Base-by-base conservation (phyloP, 2,113 vertebrate species). In the Grammomys dolichurus region DNA sequence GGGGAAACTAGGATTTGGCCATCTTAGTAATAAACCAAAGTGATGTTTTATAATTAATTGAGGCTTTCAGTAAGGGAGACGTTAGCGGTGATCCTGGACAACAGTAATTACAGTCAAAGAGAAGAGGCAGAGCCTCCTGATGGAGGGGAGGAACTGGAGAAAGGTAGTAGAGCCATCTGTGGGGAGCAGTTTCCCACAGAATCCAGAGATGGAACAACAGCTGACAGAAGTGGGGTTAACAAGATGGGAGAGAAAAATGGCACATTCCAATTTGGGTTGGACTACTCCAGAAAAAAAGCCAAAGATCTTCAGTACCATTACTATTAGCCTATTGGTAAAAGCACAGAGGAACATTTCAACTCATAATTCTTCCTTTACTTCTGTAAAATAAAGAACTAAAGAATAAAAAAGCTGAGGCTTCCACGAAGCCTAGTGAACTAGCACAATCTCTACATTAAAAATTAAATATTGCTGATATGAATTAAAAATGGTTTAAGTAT, bases 381-480 rank as follows among this genome's bases (percentile, higher is more conserved):
- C 46, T n/a, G 8, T 77, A 69, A 77, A 89, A 78, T 20, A 90
- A 26, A 31, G 19, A 72, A 73, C 14, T 48, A 46, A 96, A 11
- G n/a, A 87, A 31, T 90, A 46, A 73, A 58, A 73, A 75, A 85
- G 14, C 22, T 46, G 13, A 84, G 33, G 56, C 46, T n/a, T n/a
- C 56, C 43, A 87, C 56, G n/a, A 87, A 90, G 69, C 12, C 65
- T 46, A 40, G 19, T 43, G 72, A 81, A 87, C 5, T 22, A 90
- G 60, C 56, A 2, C 36, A 78, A 26, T 7, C 26, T 80, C 48
- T 63, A 65, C 28, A 78, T 24, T 88, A 28, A 82, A 93, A 84
- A 58, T 70, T 65, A 51, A 95, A 75, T n/a, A 93, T 6, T 88
- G 46, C 40, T n/a, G 33, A 93, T 16, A 78, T 46, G 77, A 93